Percentiles rank a stretch among this genome's conserved stretches.
Evolutionary conservation across 2,113 vertebrate genomes (phyloP).

Genomic region (Macheiramphus alcinus): DNA sequence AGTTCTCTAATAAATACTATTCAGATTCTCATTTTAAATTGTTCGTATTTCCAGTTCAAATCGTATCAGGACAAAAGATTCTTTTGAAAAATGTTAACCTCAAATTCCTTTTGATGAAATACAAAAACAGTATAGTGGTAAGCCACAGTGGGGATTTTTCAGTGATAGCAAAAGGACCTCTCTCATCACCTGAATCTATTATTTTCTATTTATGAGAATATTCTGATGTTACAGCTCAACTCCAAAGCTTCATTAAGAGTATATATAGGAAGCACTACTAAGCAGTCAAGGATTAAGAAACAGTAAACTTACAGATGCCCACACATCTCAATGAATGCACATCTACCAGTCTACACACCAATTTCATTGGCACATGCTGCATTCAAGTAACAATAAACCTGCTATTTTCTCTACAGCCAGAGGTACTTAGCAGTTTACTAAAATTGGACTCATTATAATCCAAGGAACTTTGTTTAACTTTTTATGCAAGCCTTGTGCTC

Average conservation of each 20-base stretch:
- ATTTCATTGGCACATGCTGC: background rate
- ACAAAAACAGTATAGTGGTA: background rate
- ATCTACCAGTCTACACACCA: background rate
- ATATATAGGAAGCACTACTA: background rate
- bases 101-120: background rate
- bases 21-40: background rate
- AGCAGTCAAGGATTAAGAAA: background rate
- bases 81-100: background rate
- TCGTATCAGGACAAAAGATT: background rate
- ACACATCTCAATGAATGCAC: background rate
- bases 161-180: background rate
- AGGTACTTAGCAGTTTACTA: background rate
- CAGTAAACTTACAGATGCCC: background rate
- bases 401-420: background rate
- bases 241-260: background rate
- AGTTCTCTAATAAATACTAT: background rate
- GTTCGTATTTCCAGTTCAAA: background rate
- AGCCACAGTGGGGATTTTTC: constrained; percentile 2
- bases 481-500: background rate
- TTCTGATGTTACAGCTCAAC: background rate
- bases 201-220: background rate
- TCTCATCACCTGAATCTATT: background rate
- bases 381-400: background rate
- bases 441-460: background rate
- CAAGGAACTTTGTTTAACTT: background rate